Evolutionary conservation across 2,888 invertebrate species (phyloP), one percentile per base, ranked within the genome.

Genomic region (Rhopalosiphum nymphaeae): DNA sequence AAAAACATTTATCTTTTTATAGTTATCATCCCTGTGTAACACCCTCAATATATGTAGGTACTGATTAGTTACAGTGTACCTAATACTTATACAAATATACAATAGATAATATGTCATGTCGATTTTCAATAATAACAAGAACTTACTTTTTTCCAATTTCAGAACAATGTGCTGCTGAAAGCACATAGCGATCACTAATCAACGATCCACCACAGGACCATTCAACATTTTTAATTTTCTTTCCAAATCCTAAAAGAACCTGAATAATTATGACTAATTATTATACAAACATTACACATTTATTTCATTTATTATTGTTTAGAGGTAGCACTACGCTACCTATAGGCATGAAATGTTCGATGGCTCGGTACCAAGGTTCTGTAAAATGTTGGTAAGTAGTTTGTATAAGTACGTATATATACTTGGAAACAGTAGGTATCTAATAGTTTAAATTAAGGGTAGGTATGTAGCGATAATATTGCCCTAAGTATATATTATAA

Each of bases 171-270:
- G 93, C 93, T 7, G 93, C 93, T 25, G 93, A 94, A 29, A 94
- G 90, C 21, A 94, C 85, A 44, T 86, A 94, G 25, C 86, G 90
- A 61, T 94, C 93, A 36, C 93, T 94, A 49, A 94, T 86, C 85
- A 94, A 91, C 11, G 93, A 94, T 49, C 93, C 93, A 29, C 93
- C 93, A 5, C 93, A 94, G 10, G 90, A 49, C 93, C 93, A 94
- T 86, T 91, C 86, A 21, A 94, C 90, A 26, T 85, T 46, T 21
- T 57, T 36, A 29, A 93, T 29, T 36, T 42, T 42, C 42, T 61
- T 86, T 49, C 93, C 93, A 67, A 86, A 90, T 61, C 93, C 93
- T 61, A 94, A 90, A 90, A 91, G 7, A 5, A 91, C 93, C 93
- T 94, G 4, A 53, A 89, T 89, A 36, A 26, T 36, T 36, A 36